A percentile compares a stretch with the other conserved stretches of the same genome.
phyloP scores from a whole-genome alignment of 2,888 invertebrate genomes.

The Perithous albicinctus region DNA sequence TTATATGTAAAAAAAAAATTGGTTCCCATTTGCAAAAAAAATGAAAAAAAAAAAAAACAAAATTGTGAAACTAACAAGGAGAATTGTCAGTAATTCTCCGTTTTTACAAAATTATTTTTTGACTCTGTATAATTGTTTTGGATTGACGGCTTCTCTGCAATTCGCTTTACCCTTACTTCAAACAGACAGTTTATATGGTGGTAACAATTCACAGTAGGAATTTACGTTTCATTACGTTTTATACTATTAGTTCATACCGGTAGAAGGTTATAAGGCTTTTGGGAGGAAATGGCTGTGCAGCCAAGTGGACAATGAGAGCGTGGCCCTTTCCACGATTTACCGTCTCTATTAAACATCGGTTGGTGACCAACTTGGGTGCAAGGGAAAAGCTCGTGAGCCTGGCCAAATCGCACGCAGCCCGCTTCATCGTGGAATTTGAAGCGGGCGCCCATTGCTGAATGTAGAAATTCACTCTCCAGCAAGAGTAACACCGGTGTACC shows the following conservation, averaged over 20 bases:
- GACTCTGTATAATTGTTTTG: no score
- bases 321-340: slow-evolving; percentile 55
- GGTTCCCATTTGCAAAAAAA: no score
- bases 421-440: slow-evolving; percentile 52
- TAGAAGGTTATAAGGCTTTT: slow-evolving; percentile 22
- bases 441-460: slow-evolving; percentile 17
- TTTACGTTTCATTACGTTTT: background rate
- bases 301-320: slow-evolving; percentile 51
- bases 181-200: no score
- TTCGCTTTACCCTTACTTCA: no score
- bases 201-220: background rate
- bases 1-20: no score
- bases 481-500: background rate
- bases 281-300: slow-evolving; percentile 22
- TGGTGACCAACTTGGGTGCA: slow-evolving; percentile 2
- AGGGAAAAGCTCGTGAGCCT: slow-evolving; percentile 22
- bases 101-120: no score
- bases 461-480: slow-evolving; percentile 43
- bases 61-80: no score
- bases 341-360: slow-evolving; percentile 65
- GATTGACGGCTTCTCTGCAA: no score
- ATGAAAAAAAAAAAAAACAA: no score
- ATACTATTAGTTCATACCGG: slow-evolving; percentile 1
- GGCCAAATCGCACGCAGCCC: slow-evolving; percentile 31
- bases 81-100: no score